These are phyloP conservation scores for Crocuta crocuta DNA, from an alignment of 2,113 vertebrate genomes.

Conservation along the genomic window DNA sequence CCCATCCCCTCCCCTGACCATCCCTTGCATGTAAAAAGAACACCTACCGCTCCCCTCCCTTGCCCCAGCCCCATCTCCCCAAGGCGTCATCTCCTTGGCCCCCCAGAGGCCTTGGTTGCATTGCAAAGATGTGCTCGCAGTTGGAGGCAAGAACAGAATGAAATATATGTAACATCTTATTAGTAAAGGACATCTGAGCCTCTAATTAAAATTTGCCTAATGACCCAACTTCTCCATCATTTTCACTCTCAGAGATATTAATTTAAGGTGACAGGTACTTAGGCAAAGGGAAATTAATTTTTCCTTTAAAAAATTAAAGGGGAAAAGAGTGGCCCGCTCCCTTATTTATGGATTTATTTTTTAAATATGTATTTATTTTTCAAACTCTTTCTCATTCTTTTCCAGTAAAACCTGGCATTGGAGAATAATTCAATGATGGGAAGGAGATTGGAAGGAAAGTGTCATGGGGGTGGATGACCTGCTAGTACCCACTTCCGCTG, in stretches of 20 bases:
- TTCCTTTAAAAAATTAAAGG: slow-evolving; percentile 81
- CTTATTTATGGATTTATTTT: slow-evolving; percentile 72
- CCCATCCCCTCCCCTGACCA: too few relatives aligned
- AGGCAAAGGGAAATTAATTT: slow-evolving; percentile 86
- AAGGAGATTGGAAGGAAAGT: not conserved
- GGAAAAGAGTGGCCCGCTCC: slow-evolving; percentile 58
- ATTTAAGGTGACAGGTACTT: slow-evolving; percentile 88
- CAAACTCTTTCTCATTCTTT: slow-evolving; percentile 36
- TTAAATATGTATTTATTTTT: slow-evolving; percentile 68
- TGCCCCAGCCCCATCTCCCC: not conserved
- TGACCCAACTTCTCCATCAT: slow-evolving; percentile 88
- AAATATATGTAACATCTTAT: slow-evolving; percentile 85
- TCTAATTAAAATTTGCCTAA: slow-evolving; percentile 92
- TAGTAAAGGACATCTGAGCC: slow-evolving; percentile 88
- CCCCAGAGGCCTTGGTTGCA: not conserved
- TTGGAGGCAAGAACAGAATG: slow-evolving; percentile 65
- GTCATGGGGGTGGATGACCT: too few relatives aligned
- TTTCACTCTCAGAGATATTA: slow-evolving; percentile 84
- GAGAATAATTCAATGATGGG: not conserved
- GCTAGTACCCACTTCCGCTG: not conserved
- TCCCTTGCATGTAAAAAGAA: not conserved
- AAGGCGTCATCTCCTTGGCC: not conserved
- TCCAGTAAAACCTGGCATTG: not conserved
- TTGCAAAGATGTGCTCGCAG: not conserved
- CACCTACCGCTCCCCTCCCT: not conserved